phyloP scores from a whole-genome alignment of 2,888 invertebrate genomes.

The Cactoblastis cactorum region DNA sequence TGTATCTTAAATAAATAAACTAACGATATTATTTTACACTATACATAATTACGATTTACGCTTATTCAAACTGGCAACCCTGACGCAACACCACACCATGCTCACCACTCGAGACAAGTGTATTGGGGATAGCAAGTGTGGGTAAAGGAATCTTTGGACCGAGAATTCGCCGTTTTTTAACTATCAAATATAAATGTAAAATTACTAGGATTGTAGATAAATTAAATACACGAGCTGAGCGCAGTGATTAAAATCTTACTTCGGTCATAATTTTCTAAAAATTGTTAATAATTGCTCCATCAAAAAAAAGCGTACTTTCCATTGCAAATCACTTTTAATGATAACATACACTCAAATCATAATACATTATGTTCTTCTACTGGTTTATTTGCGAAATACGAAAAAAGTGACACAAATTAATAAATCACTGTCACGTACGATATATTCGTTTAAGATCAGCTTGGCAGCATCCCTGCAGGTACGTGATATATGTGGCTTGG shows the following conservation, averaged over 20 bases:
- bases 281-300: no score
- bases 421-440: background rate
- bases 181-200: background rate
- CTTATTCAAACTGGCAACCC: background rate
- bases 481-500: background rate
- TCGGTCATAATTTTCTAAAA: no score
- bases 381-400: constrained; percentile 1
- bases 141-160: constrained; percentile 2
- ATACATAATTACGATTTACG: no score
- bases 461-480: constrained; percentile 1
- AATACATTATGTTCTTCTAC: background rate
- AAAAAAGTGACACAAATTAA: background rate
- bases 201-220: no score
- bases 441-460: background rate
- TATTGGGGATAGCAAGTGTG: constrained; percentile 4
- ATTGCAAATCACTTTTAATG: background rate
- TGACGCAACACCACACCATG: no score
- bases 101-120: constrained; percentile 2
- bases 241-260: no score
- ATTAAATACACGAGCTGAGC: no score
- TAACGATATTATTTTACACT: background rate
- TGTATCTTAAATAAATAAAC: no score
- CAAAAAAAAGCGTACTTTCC: no score
- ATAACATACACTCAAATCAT: background rate
- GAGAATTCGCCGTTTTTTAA: background rate